Evolutionary conservation across 2,888 invertebrate species (phyloP).

Genomic region (Caenorhabditis sulstoni): DNA sequence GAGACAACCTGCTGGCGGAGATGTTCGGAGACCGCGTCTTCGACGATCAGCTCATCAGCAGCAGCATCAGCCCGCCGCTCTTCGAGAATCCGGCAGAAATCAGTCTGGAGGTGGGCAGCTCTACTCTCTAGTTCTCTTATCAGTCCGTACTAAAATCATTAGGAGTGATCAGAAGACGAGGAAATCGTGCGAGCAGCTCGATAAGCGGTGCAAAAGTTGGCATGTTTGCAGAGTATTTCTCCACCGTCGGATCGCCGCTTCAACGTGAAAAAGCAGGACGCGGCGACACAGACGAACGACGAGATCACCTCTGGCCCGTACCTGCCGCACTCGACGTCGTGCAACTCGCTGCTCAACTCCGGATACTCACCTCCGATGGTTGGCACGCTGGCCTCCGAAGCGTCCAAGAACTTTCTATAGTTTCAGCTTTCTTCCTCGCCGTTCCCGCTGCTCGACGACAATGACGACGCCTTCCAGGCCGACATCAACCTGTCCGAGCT

Average conservation of each 20-base stretch:
- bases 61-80: slow-evolving; percentile 71
- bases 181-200: neutral
- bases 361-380: slow-evolving; percentile 65
- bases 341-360: slow-evolving; percentile 60
- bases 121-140: slow-evolving; percentile 13
- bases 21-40: slow-evolving; percentile 76
- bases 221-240: slow-evolving; percentile 56
- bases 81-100: slow-evolving; percentile 79
- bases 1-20: slow-evolving; percentile 78
- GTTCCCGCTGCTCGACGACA: slow-evolving; percentile 38
- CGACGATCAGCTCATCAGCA: slow-evolving; percentile 66
- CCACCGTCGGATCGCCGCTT: slow-evolving; percentile 56
- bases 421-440: slow-evolving; percentile 41
- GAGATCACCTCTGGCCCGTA: slow-evolving; percentile 39
- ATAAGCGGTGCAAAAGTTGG: neutral
- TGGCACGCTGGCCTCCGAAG: neutral
- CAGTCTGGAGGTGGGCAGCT: slow-evolving; percentile 64
- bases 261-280: slow-evolving; percentile 44
- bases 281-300: slow-evolving; percentile 62
- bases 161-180: neutral
- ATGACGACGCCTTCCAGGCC: slow-evolving; percentile 27
- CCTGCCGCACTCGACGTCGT: slow-evolving; percentile 56
- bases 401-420: neutral
- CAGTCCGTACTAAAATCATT: neutral
- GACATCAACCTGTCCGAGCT: slow-evolving; percentile 35